Conservation (phyloP, 1,140 invertebrate species). For the Pseudobourletiella spinata region DNA sequence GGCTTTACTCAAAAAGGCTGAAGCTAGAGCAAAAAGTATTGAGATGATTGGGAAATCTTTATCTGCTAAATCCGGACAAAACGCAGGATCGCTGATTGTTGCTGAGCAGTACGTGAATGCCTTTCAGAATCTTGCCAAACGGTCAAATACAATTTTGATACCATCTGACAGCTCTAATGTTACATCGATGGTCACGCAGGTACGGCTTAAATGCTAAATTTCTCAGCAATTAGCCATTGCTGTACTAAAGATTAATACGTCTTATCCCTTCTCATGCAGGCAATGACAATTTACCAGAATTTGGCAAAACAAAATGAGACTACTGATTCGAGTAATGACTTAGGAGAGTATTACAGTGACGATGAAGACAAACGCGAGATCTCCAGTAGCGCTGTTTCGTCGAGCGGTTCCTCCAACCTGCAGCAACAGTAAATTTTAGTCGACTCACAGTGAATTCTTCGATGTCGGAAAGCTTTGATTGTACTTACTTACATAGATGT, state of each 20-base stretch:
- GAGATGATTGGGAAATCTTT: conserved; percentile 63
- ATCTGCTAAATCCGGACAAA: conserved; percentile 53
- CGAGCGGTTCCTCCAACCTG: too few relatives aligned
- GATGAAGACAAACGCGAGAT: conserved; percentile 29
- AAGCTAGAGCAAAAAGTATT: conserved; percentile 70
- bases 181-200: conserved; percentile 72
- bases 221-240: background rate
- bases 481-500: too few relatives aligned
- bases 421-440: background rate
- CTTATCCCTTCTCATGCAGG: conserved; percentile 20
- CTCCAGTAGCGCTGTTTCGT: too few relatives aligned
- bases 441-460: too few relatives aligned
- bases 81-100: conserved; percentile 82
- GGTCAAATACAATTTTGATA: conserved; percentile 88
- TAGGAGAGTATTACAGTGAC: conserved; percentile 28
- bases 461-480: too few relatives aligned
- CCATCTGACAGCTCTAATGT: conserved; percentile 85
- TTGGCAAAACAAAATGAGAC: conserved; percentile 18
- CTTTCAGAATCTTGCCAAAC: conserved; percentile 85
- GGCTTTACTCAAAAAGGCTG: conserved; percentile 73
- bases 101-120: conserved; percentile 93
- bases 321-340: background rate
- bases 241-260: background rate
- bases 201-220: conserved; percentile 39
- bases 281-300: conserved; percentile 35